phyloP scores from a whole-genome alignment of 2,797 vertebrate species.

The Zonotrichia albicollis region DNA sequence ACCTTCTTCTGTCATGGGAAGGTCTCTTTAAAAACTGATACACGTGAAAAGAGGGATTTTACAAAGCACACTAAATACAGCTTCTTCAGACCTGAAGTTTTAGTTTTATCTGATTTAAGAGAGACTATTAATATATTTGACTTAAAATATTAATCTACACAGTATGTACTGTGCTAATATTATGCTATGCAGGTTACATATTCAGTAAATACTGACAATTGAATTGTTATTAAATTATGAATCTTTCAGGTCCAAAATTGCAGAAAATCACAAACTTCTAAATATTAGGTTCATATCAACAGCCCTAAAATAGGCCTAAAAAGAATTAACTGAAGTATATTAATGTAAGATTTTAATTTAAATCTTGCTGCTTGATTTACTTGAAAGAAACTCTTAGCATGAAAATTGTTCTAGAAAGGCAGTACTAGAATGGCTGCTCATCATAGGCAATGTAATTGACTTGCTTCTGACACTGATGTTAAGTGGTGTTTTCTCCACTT shows the following conservation, averaged over 20 bases:
- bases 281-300: neutral
- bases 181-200: neutral
- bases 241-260: neutral
- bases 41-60: neutral
- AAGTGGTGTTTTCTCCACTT: neutral
- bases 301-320: neutral
- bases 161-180: neutral
- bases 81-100: neutral
- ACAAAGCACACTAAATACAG: neutral
- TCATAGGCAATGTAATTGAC: neutral
- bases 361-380: neutral
- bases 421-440: neutral
- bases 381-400: neutral
- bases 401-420: neutral
- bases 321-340: neutral
- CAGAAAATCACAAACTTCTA: neutral
- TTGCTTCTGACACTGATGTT: neutral
- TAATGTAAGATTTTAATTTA: neutral
- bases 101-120: neutral
- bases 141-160: neutral
- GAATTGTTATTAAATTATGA: neutral
- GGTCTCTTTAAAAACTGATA: neutral
- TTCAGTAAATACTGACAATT: neutral
- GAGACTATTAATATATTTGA: neutral
- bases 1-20: neutral